Evolutionary conservation across 2,113 vertebrate species (phyloP).

Genomic region (Leptobrachium ailaonicum): DNA sequence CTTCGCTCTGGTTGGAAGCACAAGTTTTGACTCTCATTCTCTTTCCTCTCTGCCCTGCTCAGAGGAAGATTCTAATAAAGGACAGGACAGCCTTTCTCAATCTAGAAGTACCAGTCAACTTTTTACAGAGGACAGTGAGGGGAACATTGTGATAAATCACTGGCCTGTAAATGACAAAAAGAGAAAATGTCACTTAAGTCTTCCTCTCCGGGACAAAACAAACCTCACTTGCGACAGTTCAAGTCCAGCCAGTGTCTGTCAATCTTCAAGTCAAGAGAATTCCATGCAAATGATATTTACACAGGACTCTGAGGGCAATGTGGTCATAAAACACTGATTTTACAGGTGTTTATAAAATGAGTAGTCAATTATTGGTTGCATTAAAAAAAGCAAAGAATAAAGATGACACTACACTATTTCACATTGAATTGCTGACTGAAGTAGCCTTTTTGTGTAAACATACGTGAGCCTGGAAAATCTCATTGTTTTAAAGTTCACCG

Average conservation of each 20-base stretch:
- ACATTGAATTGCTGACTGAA: no score
- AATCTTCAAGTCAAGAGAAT: constrained; percentile 1
- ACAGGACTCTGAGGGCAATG: constrained; percentile 70
- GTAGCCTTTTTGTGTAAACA: no score
- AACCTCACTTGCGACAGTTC: accelerated
- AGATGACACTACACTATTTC: no score
- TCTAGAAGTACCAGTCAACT: constrained; percentile 46
- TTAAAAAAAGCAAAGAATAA: no score
- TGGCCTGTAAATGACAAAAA: accelerated
- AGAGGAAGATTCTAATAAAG: not conserved
- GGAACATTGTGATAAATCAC: constrained; percentile 62
- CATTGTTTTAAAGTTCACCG: no score
- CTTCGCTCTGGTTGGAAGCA: no score
- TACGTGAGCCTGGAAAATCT: no score
- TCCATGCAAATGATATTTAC: constrained; percentile 61
- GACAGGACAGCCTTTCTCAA: no score
- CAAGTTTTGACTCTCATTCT: not conserved
- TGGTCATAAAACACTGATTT: constrained; percentile 67
- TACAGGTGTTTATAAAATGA: not conserved
- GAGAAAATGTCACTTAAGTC: constrained; percentile 10
- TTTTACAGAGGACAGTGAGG: constrained; percentile 67
- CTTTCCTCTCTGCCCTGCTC: not conserved
- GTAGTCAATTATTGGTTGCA: no score
- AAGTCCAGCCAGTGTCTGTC: not conserved
- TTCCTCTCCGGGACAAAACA: not conserved